Evolutionary conservation across 2,113 vertebrate genomes (phyloP), one percentile per base, ranked within the genome.

Genomic region (Penelope pileata): DNA sequence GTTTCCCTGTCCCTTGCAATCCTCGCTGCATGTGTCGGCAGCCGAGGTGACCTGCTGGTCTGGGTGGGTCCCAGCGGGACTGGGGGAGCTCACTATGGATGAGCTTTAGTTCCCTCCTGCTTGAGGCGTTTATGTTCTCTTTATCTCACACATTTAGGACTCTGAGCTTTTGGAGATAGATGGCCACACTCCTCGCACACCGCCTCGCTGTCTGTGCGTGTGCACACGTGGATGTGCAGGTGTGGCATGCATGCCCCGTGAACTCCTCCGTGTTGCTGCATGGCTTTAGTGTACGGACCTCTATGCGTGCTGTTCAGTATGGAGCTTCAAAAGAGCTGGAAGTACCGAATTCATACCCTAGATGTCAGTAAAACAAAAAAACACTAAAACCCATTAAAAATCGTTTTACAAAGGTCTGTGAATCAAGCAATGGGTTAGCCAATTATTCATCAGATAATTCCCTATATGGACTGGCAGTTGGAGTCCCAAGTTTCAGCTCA

Each of bases 401-500:
- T 94, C 7, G 12, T 96, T 96, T 96, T 93, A 73, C 79, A 94
- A 92, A 96, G 83, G 90, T 95, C 93, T 93, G 48, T 78, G 93
- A 93, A 81, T 94, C 70, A 95, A 93, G 86, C 77, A 91, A 43
- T 47, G 95, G 91, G 86, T 96, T 93, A 96, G 86, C 93, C 96
- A 95, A 91, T 97, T 98, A 97, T 97, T 97, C 92, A 93, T 94
- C 96, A 93, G 94, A 94, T 96, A 95, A 96, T 97, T 96, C 97
- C 96, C 97, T 97, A 94, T 98, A 97, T 97, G 97, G 97, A 97
- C 94, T 96, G 96, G 95, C 93, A 97, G 95, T 84, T 87, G 91
- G 94, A 97, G 95, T 97, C 97, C 97, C 91, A 97, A 75, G 94
- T 93, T 97, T 93, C 96, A 96, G 80, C 97, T 96, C 97, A 96